Evolutionary conservation across 1,140 invertebrate genomes (phyloP).

Genomic region (Chironomus striatipennis): DNA sequence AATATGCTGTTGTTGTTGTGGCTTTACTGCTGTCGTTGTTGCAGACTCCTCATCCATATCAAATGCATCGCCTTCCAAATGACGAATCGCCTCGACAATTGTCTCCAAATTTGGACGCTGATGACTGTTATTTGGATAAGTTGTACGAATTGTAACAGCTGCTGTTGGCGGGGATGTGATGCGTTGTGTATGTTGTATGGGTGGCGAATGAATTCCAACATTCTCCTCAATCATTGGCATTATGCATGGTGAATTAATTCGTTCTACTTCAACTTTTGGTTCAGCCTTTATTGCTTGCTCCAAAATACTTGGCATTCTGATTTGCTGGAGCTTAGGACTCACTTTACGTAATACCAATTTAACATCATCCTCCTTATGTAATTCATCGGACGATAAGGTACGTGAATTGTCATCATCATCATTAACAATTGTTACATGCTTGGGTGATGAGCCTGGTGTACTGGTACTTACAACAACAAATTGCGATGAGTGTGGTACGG

Average conservation of each 20-base stretch:
- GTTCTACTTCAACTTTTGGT: constrained; percentile 73
- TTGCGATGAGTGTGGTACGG: constrained; percentile 35
- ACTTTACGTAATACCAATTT: constrained; percentile 28
- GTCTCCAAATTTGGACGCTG: constrained; percentile 88
- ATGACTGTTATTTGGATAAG: constrained; percentile 28
- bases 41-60: constrained; percentile 53
- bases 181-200: background rate
- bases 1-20: constrained; percentile 23
- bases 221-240: constrained; percentile 35
- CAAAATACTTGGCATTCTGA: constrained; percentile 55
- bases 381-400: constrained; percentile 24
- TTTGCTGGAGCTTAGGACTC: constrained; percentile 32
- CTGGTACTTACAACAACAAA: constrained; percentile 48
- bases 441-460: constrained; percentile 47
- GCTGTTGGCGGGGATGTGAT: background rate
- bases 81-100: constrained; percentile 94
- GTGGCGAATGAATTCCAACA: constrained; percentile 29
- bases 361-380: constrained; percentile 30
- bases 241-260: constrained; percentile 33
- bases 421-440: constrained; percentile 39
- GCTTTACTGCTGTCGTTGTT: constrained; percentile 29
- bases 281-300: constrained; percentile 79
- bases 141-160: background rate
- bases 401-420: constrained; percentile 33
- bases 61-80: constrained; percentile 88